phyloP scores from a whole-genome alignment of 2,113 vertebrate species.

The Hemicordylus capensis region DNA sequence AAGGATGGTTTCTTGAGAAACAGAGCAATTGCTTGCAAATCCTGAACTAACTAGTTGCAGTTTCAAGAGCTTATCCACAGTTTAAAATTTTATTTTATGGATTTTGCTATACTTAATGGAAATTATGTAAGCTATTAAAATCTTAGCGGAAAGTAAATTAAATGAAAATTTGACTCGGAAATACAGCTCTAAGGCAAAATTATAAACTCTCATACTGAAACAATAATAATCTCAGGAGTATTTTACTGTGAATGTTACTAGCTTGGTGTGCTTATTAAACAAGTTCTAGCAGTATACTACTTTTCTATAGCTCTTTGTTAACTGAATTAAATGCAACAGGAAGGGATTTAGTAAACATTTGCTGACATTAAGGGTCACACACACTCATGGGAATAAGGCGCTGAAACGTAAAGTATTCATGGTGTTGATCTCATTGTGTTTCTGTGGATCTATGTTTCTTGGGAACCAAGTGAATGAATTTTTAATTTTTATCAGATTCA shows the following conservation, averaged over 20 bases:
- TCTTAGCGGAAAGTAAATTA: conserved; percentile 21
- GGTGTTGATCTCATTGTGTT: not conserved
- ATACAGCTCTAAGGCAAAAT: conserved; percentile 3
- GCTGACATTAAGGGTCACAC: not conserved
- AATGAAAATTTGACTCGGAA: conserved; percentile 20
- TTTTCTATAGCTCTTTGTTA: conserved; percentile 8
- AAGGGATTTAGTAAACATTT: conserved; percentile 15
- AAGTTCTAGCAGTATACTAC: not conserved
- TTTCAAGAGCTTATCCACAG: conserved; percentile 48
- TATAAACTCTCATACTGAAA: conserved; percentile 17
- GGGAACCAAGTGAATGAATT: not conserved
- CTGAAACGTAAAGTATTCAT: rapidly evolving
- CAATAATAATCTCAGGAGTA: not conserved
- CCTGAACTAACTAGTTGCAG: conserved; percentile 32
- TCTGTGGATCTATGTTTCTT: not conserved
- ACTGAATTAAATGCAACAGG: not conserved
- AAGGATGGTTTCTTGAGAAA: not conserved
- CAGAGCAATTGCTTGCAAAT: conserved; percentile 33
- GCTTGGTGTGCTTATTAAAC: conserved; percentile 24
- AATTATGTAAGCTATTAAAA: conserved; percentile 35
- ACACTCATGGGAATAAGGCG: not conserved
- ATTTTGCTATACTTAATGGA: conserved; percentile 49
- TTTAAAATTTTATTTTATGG: conserved; percentile 56
- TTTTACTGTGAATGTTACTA: conserved; percentile 7
- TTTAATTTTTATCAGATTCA: not conserved